A percentile compares a stretch with the other conserved stretches of the same genome.
These are phyloP conservation scores for Melanotaenia nigrans DNA, from an alignment of 2,797 vertebrate genomes.

Conservation along the genomic window DNA sequence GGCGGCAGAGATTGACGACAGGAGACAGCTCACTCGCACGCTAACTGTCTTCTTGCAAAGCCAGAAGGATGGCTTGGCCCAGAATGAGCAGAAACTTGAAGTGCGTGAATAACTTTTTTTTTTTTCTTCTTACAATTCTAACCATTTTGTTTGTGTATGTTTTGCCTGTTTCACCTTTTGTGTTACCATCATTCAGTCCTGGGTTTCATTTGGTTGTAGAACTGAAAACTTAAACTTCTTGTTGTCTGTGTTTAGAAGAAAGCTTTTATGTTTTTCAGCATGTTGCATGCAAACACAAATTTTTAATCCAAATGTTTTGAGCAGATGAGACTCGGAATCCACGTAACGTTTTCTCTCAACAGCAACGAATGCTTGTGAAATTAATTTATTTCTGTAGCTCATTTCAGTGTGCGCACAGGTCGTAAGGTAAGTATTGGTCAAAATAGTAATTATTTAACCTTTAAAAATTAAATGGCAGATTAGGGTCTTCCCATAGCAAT, in stretches of 20 bases:
- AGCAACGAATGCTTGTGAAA: too few relatives aligned
- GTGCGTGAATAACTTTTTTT: constrained; percentile 87
- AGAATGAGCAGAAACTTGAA: constrained; percentile 99
- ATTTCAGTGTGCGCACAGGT: constrained; percentile 4
- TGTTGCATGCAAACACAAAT: background rate
- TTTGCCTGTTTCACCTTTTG: constrained; percentile 13
- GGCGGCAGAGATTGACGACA: constrained; percentile 98
- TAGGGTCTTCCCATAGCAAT: constrained; percentile 9
- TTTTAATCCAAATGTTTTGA: background rate
- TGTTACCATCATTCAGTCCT: constrained; percentile 1
- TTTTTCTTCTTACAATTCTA: constrained; percentile 3
- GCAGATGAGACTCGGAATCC: background rate
- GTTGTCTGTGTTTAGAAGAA: background rate
- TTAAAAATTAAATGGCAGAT: background rate
- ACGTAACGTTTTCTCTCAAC: background rate
- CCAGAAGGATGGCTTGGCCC: constrained; percentile 94
- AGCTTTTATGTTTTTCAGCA: background rate
- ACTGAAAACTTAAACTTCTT: background rate
- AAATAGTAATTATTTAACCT: background rate
- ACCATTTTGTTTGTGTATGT: constrained; percentile 9
- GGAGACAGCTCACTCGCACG: constrained; percentile 94
- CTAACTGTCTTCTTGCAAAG: constrained; percentile 94
- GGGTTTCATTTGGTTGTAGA: constrained; percentile 10
- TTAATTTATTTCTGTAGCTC: constrained; percentile 4
- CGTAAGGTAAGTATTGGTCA: constrained; percentile 46